Conservation (phyloP, 2,113 vertebrate genomes). For the Gallinago jamesoni region DNA sequence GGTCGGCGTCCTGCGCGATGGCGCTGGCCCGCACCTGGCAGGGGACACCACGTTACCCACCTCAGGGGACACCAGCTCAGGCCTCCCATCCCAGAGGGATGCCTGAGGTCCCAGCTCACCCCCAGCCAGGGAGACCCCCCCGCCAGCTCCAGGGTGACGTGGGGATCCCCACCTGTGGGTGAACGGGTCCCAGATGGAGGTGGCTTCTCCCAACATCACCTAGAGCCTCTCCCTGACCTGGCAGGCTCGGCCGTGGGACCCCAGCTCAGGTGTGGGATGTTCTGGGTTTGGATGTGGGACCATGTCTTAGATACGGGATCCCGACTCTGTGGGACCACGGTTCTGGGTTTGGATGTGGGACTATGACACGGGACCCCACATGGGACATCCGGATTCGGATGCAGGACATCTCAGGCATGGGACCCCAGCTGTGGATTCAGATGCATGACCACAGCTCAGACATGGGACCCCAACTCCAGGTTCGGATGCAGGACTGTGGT, state of each 20-base stretch:
- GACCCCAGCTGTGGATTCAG: neutral
- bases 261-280: neutral
- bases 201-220: neutral
- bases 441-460: neutral
- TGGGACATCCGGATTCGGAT: accelerated
- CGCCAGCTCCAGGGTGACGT: accelerated
- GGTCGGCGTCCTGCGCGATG: conserved; percentile 96
- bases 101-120: neutral
- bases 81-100: neutral
- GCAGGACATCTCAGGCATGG: neutral
- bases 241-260: accelerated
- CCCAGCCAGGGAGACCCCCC: neutral
- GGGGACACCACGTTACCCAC: neutral
- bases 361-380: too few species aligned
- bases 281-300: neutral
- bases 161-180: accelerated
- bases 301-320: too few species aligned
- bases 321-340: neutral
- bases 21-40: conserved; percentile 95
- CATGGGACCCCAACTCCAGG: neutral
- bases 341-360: neutral
- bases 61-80: neutral
- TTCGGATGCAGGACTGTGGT: neutral
- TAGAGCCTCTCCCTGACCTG: neutral
- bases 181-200: accelerated